Percentiles rank a stretch among this genome's conserved stretches.
Conservation (phyloP, 2,888 invertebrate species). For the Acleris cristana region DNA sequence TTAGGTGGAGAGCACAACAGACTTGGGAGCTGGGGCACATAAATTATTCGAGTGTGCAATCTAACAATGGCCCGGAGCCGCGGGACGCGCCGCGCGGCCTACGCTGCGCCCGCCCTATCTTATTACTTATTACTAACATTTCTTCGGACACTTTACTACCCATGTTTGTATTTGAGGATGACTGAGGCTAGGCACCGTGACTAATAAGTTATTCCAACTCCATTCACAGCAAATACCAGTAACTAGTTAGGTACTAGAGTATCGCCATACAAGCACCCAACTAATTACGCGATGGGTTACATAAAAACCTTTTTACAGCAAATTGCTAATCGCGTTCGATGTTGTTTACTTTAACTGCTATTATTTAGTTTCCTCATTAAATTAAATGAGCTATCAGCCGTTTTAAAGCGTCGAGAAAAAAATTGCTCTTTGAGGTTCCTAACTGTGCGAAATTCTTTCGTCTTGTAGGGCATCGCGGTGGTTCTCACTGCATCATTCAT, state of each 20-base stretch:
- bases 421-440: conserved; percentile 65
- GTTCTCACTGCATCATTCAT: conserved; percentile 82
- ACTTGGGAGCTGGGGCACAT: conserved; percentile 54
- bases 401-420: conserved; percentile 70
- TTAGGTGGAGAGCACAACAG: conserved; percentile 29
- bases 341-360: conserved; percentile 31
- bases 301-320: conserved; percentile 5
- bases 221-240: conserved; percentile 2
- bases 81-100: conserved; percentile 60
- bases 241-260: neutral
- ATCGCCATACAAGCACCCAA: conserved; percentile 10
- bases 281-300: conserved; percentile 4
- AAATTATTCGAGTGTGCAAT: conserved; percentile 65
- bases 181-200: conserved; percentile 12
- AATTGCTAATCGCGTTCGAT: conserved; percentile 8
- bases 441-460: conserved; percentile 77
- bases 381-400: conserved; percentile 77
- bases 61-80: conserved; percentile 66
- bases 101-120: conserved; percentile 66
- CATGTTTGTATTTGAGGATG: conserved; percentile 66
- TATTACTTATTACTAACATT: conserved; percentile 75
- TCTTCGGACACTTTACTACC: conserved; percentile 75
- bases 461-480: conserved; percentile 72
- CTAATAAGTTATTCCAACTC: conserved; percentile 16
- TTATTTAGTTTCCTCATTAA: conserved; percentile 67